Conservation (phyloP, 1,140 invertebrate genomes). For the Helicoverpa armigera region DNA sequence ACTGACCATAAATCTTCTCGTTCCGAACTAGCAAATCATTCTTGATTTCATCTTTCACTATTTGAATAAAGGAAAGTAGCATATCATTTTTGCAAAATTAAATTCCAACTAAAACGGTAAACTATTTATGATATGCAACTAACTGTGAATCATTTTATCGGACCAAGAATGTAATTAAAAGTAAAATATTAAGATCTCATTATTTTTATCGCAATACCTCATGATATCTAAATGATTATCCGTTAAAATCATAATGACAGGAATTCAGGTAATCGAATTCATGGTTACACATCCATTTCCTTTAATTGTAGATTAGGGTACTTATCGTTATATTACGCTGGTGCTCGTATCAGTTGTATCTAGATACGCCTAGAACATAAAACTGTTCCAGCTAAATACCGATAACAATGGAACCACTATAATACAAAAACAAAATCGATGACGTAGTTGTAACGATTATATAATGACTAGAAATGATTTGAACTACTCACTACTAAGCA, state of each 20-base stretch:
- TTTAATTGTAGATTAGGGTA: constrained; percentile 2
- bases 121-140: not conserved
- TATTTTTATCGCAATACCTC: not conserved
- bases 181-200: not conserved
- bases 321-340: too few species aligned
- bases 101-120: too few species aligned
- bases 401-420: constrained; percentile 20
- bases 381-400: not conserved
- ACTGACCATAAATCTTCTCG: too few species aligned
- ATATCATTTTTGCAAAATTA: too few species aligned
- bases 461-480: not conserved
- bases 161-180: not conserved
- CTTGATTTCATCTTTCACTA: too few species aligned
- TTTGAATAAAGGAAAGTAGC: too few species aligned
- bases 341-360: too few species aligned
- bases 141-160: constrained; percentile 1
- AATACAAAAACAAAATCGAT: not conserved
- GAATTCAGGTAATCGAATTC: not conserved
- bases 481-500: too few species aligned
- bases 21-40: too few species aligned
- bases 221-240: not conserved
- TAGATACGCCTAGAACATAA: not conserved
- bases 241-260: not conserved
- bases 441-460: constrained; percentile 5
- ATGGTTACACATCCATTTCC: not conserved